Percentiles rank a stretch among this genome's conserved stretches.
phyloP scores from a whole-genome alignment of 92 coral and sea anemone species.

The Parazoanthus atlanticus region DNA sequence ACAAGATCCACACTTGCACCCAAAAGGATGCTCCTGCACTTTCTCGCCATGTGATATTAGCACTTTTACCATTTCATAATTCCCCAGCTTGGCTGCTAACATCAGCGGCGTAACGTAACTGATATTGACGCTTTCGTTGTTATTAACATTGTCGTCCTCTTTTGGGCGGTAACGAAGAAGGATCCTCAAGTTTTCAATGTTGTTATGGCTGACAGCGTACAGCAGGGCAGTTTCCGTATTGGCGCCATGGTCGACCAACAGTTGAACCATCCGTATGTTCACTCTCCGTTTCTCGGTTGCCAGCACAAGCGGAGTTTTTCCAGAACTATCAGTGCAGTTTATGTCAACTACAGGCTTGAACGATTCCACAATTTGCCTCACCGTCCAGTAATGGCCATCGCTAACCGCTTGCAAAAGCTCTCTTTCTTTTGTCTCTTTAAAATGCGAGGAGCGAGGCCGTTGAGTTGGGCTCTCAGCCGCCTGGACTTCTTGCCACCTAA shows the following conservation, averaged over 20 bases:
- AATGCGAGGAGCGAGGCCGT: background rate
- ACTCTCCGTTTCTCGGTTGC: slow-evolving; percentile 40
- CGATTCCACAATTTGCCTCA: slow-evolving; percentile 20
- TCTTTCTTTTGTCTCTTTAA: background rate
- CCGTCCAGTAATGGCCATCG: slow-evolving; percentile 24
- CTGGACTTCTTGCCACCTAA: slow-evolving; percentile 31
- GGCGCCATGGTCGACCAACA: slow-evolving; percentile 48
- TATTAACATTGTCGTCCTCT: background rate
- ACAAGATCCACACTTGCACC: slow-evolving; percentile 6
- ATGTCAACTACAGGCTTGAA: slow-evolving; percentile 8
- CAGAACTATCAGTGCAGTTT: slow-evolving; percentile 49
- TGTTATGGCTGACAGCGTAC: slow-evolving; percentile 49
- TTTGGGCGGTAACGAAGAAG: slow-evolving; percentile 43
- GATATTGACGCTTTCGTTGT: slow-evolving; percentile 9
- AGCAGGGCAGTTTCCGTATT: slow-evolving; percentile 48
- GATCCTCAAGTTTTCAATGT: slow-evolving; percentile 35
- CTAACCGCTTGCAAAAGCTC: slow-evolving; percentile 22
- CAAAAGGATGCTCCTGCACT: slow-evolving; percentile 22
- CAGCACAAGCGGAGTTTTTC: slow-evolving; percentile 43
- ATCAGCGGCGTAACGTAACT: slow-evolving; percentile 49
- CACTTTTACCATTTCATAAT: slow-evolving; percentile 46
- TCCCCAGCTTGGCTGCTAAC: slow-evolving; percentile 50
- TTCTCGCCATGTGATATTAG: slow-evolving; percentile 47
- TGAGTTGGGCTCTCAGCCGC: background rate
- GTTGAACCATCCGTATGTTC: slow-evolving; percentile 34